These are phyloP conservation scores for Cerastis rubricosa DNA, from an alignment of 2,888 invertebrate species.

Conservation along the genomic window DNA sequence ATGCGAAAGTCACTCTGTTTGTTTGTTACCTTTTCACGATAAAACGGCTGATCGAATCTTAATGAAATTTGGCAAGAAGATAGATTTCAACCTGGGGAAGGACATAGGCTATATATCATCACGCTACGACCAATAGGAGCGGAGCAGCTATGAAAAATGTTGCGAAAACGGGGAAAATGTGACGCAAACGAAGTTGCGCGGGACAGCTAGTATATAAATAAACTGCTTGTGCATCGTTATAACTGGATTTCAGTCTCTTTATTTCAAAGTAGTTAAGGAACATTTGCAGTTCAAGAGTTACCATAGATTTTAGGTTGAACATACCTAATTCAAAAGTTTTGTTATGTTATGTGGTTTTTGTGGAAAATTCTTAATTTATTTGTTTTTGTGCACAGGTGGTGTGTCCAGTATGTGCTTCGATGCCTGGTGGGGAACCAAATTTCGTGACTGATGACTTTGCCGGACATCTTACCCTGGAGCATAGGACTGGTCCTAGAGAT, in stretches of 20 bases:
- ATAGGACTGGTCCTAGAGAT: conserved; percentile 97
- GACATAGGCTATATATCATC: too few species aligned
- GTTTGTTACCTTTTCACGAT: too few species aligned
- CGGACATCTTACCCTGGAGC: conserved; percentile 98
- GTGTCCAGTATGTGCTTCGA: conserved; percentile 99
- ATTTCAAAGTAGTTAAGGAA: not conserved
- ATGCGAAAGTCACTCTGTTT: too few species aligned
- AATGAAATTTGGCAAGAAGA: too few species aligned
- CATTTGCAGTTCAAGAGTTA: not conserved
- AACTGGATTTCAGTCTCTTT: not conserved
- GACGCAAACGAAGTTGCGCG: too few species aligned
- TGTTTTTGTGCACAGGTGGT: conserved; percentile 91
- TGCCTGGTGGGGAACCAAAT: conserved; percentile 99
- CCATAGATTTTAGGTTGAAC: not conserved
- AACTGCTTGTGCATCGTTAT: not conserved
- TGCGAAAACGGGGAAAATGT: too few species aligned
- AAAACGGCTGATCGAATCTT: too few species aligned
- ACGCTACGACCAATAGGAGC: too few species aligned
- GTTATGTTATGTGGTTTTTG: not conserved
- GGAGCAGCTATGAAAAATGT: too few species aligned
- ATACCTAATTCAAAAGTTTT: not conserved
- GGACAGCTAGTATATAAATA: not conserved
- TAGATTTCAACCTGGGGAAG: too few species aligned
- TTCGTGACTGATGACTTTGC: conserved; percentile 99
- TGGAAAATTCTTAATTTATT: not conserved